Evolutionary conservation across 2,797 vertebrate genomes (phyloP).

Genomic region (Gambelia wislizenii): DNA sequence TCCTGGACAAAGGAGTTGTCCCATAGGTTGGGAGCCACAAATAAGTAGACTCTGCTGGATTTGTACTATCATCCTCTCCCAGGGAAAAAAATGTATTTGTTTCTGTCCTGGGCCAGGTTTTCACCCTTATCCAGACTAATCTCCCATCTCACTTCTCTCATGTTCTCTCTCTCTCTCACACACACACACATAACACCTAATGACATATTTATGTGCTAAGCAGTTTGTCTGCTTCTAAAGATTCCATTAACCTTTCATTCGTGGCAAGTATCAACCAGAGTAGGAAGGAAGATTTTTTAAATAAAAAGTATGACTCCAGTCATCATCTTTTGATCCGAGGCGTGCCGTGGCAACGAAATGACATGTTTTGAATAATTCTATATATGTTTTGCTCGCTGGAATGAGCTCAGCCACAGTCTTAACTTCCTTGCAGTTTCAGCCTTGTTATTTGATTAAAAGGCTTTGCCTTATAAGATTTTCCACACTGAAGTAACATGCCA

Average conservation of each 20-base stretch:
- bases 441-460: constrained; percentile 62
- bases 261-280: neutral
- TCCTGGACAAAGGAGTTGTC: no score
- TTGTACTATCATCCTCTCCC: neutral
- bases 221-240: neutral
- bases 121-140: neutral
- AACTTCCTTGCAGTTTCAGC: constrained; percentile 23
- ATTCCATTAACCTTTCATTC: constrained; percentile 7
- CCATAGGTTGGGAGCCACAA: neutral
- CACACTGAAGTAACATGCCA: constrained; percentile 36
- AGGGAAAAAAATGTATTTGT: neutral
- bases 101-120: neutral
- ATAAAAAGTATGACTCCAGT: neutral
- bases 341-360: neutral
- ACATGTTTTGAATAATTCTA: constrained; percentile 38
- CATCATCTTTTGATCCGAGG: neutral
- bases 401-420: constrained; percentile 7
- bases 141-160: no score
- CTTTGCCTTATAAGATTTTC: constrained; percentile 45
- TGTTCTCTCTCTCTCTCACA: no score
- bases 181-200: neutral
- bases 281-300: neutral
- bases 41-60: neutral
- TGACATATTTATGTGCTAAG: neutral
- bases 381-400: constrained; percentile 44